Evolutionary conservation across 2,113 vertebrate species (phyloP), one percentile per base, ranked within the genome.

Genomic region (Bujurquina vittata): DNA sequence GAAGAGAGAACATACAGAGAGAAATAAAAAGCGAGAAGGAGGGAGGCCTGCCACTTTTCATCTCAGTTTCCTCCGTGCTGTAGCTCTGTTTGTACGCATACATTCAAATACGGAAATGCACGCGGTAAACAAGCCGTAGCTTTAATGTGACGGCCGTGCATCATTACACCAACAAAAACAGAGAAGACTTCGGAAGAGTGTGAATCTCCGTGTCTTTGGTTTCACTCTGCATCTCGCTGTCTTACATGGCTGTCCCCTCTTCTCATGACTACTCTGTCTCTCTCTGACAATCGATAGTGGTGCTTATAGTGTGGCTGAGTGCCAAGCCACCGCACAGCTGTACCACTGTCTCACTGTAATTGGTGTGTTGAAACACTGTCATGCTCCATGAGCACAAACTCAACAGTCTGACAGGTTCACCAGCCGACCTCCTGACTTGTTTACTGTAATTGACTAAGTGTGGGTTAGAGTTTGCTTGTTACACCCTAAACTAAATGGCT

Each of bases 301-400:
- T 91, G 84, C 90, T 94, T 92, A 87, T 90, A 89, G 80, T 86
- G 84, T 89, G 91, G 92, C 92, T 81, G 77, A 89, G 88, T 81
- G 94, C 92, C 91, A 93, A 86, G 88, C 90, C 83, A 60, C 88
- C 87, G 83, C 88, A 86, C 88, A 90, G 92, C 93, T 90, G 90
- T 88, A 88, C 84, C 85, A 67, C 89, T 84, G 86, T 91, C 88
- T 91, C 55, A 15, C 87, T 75, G 89, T 94, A 94, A 94, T 94
- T 94, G 93, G 89, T 90, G 90, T 89, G 92, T 89, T 92, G 91
- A 93, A 94, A 94, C 88, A 91, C 84, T 92, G 93, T 91, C 91
- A 92, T 88, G 90, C 87, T 85, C 83, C 88, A 85, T 92, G 90
- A 93, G 92, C 92, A 73, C 89, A 87, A 86, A 81, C 89, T 84